Evolutionary conservation across 2,888 invertebrate species (phyloP), one percentile per base, ranked within the genome.

Genomic region (Ethmia dodecea): DNA sequence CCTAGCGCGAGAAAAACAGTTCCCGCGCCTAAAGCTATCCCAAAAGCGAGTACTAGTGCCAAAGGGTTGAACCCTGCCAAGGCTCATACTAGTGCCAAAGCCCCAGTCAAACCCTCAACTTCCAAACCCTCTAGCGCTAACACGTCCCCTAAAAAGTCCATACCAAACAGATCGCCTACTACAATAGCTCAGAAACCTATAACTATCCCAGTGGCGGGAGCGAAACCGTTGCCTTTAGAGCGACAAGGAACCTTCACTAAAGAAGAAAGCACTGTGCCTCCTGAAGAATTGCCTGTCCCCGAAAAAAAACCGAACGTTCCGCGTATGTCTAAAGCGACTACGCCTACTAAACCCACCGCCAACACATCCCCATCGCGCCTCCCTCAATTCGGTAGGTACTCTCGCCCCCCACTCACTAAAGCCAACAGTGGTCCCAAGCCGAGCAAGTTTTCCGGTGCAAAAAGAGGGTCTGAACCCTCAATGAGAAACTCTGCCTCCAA

Each of bases 241-340:
- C 88, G 97, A 15, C 96, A 97, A 71, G 95, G 95, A 9, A 97
- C 97, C 0, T 97, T 97, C 64, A 94, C 95, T 0, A 97, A 96
- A 74, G 96, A 96, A 52, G 94, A 94, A 24, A 81, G 83, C 45
- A 66, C 72, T 0, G 71, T 83, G 1, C 74, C 78, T 1, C 55
- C 83, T 0, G 69, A 71, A 49, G 71, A 78, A 37, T 53, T 78
- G 28, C 79, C 74, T 1, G 66, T 69, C 18, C 72, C 79, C 1
- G 76, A 73, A 18, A 78, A 59, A 45, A 71, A 63, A 45, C 47
- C 55, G 0, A 38, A 54, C 14, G 60, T 45, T 8, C 56, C 68
- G 9, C 61, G 60, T 24, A 42, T 62, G 12, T 46, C 49, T 9
- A 72, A 72, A 46, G 61, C 64, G 1, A 57, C 68, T 10, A 55